Conservation (phyloP, 2,113 vertebrate genomes). For the Indri indri region DNA sequence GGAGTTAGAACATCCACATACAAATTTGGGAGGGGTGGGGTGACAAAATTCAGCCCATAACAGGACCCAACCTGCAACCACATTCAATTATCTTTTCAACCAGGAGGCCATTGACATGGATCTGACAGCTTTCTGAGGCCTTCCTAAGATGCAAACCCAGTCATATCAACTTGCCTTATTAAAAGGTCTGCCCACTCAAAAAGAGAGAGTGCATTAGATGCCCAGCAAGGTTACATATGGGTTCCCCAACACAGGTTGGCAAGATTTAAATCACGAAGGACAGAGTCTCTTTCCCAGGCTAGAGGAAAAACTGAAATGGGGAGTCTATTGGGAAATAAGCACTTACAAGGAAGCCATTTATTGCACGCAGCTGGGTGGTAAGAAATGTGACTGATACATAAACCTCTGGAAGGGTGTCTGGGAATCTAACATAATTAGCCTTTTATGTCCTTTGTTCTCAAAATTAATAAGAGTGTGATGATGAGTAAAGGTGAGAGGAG, state of each 20-base stretch:
- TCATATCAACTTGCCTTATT: not conserved
- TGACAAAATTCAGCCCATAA: not conserved
- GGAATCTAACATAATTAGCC: slow-evolving; percentile 52
- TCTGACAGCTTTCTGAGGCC: not conserved
- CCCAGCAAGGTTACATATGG: not conserved
- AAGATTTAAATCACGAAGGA: slow-evolving; percentile 51
- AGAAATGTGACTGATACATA: slow-evolving; percentile 29
- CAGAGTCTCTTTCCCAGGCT: slow-evolving; percentile 49
- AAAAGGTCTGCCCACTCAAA: not conserved
- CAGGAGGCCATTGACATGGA: not conserved
- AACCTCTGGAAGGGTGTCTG: slow-evolving; percentile 57
- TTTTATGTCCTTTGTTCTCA: slow-evolving; percentile 64
- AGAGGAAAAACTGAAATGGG: slow-evolving; percentile 18
- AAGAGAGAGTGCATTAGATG: not conserved
- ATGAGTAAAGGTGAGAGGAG: not conserved
- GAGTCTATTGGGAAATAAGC: slow-evolving; percentile 35
- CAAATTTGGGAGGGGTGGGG: not conserved
- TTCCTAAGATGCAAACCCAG: not conserved
- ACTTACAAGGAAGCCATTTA: slow-evolving; percentile 64
- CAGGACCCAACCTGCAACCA: not conserved
- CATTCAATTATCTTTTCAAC: not conserved
- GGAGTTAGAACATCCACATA: not conserved
- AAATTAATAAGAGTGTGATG: slow-evolving; percentile 48
- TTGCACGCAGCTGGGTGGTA: slow-evolving; percentile 43
- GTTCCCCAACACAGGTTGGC: not conserved